Evolutionary conservation across 2,113 vertebrate species (phyloP).

Genomic region (Tringa solitaria): DNA sequence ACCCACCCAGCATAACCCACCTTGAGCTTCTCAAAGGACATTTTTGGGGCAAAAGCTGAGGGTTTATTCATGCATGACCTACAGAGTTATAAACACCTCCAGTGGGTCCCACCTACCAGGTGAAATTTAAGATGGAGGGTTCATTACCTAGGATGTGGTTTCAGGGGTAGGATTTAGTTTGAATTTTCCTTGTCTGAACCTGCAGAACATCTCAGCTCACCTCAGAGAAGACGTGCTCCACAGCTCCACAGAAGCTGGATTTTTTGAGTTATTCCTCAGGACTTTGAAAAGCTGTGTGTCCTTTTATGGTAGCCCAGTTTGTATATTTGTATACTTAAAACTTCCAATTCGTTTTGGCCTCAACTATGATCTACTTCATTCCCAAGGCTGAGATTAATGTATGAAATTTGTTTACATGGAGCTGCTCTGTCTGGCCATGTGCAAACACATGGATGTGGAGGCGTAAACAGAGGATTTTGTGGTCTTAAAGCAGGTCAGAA

Average conservation of each 20-base stretch:
- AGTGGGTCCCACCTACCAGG: fast-evolving
- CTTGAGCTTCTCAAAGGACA: background rate
- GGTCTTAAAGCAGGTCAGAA: background rate
- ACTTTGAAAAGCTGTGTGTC: background rate
- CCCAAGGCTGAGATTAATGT: background rate
- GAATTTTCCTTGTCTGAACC: background rate
- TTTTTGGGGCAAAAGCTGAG: background rate
- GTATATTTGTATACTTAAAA: fast-evolving
- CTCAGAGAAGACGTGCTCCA: background rate
- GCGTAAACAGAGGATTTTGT: background rate
- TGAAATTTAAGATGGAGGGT: background rate
- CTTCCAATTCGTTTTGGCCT: fast-evolving
- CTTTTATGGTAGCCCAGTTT: fast-evolving
- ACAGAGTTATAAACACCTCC: background rate
- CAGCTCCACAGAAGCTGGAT: background rate
- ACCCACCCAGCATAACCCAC: background rate
- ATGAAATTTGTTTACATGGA: background rate
- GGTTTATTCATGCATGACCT: background rate
- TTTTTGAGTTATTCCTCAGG: background rate
- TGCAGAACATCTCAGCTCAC: background rate
- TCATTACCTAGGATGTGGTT: background rate
- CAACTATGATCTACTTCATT: fast-evolving
- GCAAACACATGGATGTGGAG: background rate
- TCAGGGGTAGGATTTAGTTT: background rate
- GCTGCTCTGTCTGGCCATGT: background rate